These are phyloP conservation scores for Corythoichthys haematopterus DNA, from an alignment of 2,113 vertebrate genomes.

Conservation along the genomic window DNA sequence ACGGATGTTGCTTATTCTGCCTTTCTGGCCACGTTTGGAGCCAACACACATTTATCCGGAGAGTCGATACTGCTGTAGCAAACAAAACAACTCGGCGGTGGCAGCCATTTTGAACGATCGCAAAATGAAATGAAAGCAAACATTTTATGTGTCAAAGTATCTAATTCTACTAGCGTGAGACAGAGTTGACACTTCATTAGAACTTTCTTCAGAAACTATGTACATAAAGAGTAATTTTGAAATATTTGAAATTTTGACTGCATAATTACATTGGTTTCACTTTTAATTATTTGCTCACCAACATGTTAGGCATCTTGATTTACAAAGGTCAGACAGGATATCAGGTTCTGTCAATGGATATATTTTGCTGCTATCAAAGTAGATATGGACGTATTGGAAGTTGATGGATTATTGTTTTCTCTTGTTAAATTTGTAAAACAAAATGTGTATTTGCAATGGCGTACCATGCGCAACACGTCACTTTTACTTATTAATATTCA, in stretches of 20 bases:
- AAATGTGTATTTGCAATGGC: too few species aligned
- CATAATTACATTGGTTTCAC: not conserved
- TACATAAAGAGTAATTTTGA: not conserved
- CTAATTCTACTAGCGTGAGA: not conserved
- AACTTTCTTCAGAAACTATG: not conserved
- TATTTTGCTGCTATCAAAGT: not conserved
- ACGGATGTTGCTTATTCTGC: conserved; percentile 11
- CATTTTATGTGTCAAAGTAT: not conserved
- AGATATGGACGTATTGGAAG: not conserved
- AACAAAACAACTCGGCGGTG: not conserved
- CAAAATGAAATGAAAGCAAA: not conserved
- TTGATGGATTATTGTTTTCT: not conserved
- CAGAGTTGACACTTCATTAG: not conserved
- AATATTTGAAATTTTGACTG: not conserved
- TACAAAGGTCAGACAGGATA: not conserved
- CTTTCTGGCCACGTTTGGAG: not conserved
- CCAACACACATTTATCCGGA: not conserved
- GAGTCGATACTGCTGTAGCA: conserved; percentile 1
- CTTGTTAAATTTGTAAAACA: not conserved
- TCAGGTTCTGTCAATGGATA: not conserved
- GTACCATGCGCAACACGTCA: too few species aligned
- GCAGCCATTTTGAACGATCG: not conserved
- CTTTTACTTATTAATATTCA: too few species aligned
- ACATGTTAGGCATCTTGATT: not conserved
- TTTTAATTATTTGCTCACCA: not conserved